Conservation (phyloP, 2,797 vertebrate genomes). For the Vultur gryphus region DNA sequence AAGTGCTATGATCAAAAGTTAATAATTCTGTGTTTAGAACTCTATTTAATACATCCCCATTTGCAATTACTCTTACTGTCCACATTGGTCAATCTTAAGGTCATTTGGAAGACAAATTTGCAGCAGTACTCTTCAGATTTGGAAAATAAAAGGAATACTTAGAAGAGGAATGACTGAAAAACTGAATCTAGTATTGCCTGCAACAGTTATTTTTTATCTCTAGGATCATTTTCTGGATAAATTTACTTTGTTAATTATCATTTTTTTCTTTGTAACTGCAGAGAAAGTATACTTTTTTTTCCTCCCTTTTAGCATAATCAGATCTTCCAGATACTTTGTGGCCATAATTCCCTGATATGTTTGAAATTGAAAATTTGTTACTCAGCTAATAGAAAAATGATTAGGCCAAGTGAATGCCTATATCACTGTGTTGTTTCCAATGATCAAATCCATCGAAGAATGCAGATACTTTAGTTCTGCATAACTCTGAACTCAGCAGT, state of each 20-base stretch:
- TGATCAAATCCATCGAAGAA: not conserved
- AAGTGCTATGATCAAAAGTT: not conserved
- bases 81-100: not conserved
- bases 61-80: not conserved
- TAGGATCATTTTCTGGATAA: not conserved
- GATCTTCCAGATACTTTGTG: not conserved
- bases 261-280: not conserved
- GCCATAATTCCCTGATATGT: not conserved
- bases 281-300: not conserved
- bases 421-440: not conserved
- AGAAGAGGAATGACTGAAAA: not conserved
- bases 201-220: not conserved
- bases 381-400: not conserved
- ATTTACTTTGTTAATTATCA: accelerated
- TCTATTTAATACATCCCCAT: not conserved
- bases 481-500: not conserved
- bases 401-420: not conserved
- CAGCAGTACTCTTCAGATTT: not conserved
- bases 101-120: not conserved
- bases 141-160: not conserved
- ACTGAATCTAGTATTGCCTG: not conserved
- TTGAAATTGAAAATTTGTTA: not conserved
- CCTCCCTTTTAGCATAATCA: not conserved
- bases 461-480: not conserved
- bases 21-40: not conserved